Conservation (phyloP, 2,888 invertebrate species). For the Microctonus aethiopoides region DNA sequence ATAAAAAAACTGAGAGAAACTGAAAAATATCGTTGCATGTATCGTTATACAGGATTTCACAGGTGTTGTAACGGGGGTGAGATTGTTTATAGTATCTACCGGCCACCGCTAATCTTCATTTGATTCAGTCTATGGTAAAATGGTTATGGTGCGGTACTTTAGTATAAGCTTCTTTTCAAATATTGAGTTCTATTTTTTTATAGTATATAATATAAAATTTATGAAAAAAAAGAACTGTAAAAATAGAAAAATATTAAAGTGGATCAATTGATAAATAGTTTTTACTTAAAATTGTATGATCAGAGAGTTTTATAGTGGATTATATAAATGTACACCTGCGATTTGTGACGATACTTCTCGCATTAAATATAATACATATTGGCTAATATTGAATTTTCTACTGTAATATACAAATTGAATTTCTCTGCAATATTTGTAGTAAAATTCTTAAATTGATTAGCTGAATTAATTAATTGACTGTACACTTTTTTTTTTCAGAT, state of each 20-base stretch:
- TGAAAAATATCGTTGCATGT: background rate
- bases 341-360: too few relatives aligned
- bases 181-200: background rate
- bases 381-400: too few relatives aligned
- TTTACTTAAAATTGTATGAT: too few relatives aligned
- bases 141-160: conserved; percentile 7
- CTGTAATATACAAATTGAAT: too few relatives aligned
- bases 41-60: conserved; percentile 21
- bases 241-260: too few relatives aligned
- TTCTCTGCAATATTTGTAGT: too few relatives aligned
- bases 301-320: too few relatives aligned
- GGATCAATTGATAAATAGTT: too few relatives aligned
- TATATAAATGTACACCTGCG: too few relatives aligned
- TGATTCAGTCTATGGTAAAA: conserved; percentile 16
- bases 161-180: background rate
- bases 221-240: background rate
- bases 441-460: background rate
- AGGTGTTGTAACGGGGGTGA: background rate
- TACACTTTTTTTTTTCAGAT: background rate
- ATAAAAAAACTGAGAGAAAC: too few relatives aligned
- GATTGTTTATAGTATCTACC: background rate
- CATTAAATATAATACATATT: too few relatives aligned
- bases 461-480: background rate
- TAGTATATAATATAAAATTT: conserved; percentile 12
- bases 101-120: conserved; percentile 29